phyloP scores from a whole-genome alignment of 2,797 vertebrate genomes.

The Gymnodraco acuticeps region DNA sequence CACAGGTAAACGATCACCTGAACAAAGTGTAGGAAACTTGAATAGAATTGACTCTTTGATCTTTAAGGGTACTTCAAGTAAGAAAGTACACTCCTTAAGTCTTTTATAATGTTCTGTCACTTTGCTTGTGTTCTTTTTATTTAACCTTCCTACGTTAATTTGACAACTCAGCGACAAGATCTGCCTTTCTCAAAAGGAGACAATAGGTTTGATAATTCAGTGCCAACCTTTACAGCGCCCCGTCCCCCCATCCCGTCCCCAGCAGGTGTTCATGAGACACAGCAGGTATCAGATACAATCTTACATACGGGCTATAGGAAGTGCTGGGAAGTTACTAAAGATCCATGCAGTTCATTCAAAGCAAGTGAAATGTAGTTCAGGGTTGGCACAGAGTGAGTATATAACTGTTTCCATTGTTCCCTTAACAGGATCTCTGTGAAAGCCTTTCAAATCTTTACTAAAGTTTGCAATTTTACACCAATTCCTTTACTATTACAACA shows the following conservation, averaged over 20 bases:
- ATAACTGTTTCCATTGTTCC: constrained; percentile 2
- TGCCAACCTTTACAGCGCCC: constrained; percentile 36
- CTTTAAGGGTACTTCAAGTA: constrained; percentile 3
- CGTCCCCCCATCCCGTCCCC: constrained; percentile 50
- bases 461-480: not conserved
- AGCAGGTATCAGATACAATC: constrained; percentile 57
- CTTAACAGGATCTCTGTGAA: not conserved
- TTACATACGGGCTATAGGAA: constrained; percentile 60
- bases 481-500: too few species aligned
- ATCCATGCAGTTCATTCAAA: constrained; percentile 47
- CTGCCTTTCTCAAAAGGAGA: constrained; percentile 30
- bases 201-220: constrained; percentile 52
- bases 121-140: constrained; percentile 13
- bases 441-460: not conserved
- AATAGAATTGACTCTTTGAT: not conserved
- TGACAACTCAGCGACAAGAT: constrained; percentile 41
- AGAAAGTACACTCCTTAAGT: not conserved
- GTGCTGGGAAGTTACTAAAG: constrained; percentile 56
- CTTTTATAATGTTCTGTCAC: constrained; percentile 18
- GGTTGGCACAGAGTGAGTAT: constrained; percentile 6
- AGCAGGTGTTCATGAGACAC: constrained; percentile 63
- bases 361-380: constrained; percentile 30
- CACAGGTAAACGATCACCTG: not conserved
- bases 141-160: constrained; percentile 19
- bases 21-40: not conserved